Base-by-base conservation (phyloP, 1,140 invertebrate genomes). In the Ephestia elutella region DNA sequence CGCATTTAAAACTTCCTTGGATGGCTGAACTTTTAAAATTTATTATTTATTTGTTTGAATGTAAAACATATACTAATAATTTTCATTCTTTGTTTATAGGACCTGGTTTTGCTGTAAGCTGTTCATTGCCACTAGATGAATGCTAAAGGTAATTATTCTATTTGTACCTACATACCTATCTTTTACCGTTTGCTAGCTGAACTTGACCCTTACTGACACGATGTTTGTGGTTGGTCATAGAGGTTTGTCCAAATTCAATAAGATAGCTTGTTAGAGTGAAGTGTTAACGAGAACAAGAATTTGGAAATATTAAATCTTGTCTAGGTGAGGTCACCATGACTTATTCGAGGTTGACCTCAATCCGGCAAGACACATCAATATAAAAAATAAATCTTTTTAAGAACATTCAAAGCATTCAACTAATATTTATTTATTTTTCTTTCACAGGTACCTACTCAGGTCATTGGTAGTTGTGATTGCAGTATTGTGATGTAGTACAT, bases 1-100 rank as follows among this genome's bases (percentile, higher is more conserved):
- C 73, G 80, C 85, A 87, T 87, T 86, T 77, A 67, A 73, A 83
- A 84, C 85, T 87, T 87, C 82, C 85, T 87, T 87, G 85, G 82
- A 87, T 87, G 82, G 82, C 85, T 87, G 83, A 86, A 62, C 49
- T 44, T 44, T 13, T 5, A 53, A n/a, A 25, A 13, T n/a, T 25
- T 53, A 15, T 15, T 3, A 50, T 48, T 21, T 30, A 30, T 20
- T 50, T 18, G 3, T 19, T 11, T 32, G 5, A 32, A 21, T 50
- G 30, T 32, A 25, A 32, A 32, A 32, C 30, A 32, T 32, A 1
- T 32, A 32, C 11, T 32, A 5, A 32, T 32, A 1, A 32, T 32
- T 28, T 11, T 32, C 30, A 8, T 32, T 32, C 4, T 32, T 50
- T 19, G 18, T 50, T n/a, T 21, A 50, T 13, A 50, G 18, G 10